A percentile compares a stretch with the other conserved stretches of the same genome.
phyloP scores from a whole-genome alignment of 1,140 invertebrate genomes.

The Plectus sambesii region DNA sequence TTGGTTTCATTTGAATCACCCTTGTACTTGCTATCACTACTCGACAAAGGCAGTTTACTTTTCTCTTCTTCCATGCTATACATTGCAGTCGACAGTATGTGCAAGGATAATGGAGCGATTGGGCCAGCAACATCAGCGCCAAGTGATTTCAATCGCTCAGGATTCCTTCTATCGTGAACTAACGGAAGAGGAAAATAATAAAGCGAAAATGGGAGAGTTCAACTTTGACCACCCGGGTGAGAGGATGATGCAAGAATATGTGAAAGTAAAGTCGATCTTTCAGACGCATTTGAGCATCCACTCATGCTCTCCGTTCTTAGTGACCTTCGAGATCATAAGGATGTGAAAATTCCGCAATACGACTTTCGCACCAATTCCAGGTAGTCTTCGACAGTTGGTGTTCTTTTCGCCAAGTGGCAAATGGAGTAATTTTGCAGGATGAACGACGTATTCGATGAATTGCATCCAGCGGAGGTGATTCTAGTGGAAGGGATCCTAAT shows the following conservation, averaged over 20 bases:
- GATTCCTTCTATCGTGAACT: constrained; percentile 88
- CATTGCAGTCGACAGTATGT: constrained; percentile 77
- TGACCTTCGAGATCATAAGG: constrained; percentile 67
- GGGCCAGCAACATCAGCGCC: constrained; percentile 71
- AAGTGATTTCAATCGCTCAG: constrained; percentile 85
- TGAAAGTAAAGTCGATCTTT: constrained; percentile 12
- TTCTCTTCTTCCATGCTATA: constrained; percentile 20
- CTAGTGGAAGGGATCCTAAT: constrained; percentile 94
- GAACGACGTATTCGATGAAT: constrained; percentile 59
- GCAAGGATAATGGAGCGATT: constrained; percentile 85
- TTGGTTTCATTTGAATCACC: no score
- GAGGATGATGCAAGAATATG: neutral
- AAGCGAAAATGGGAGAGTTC: constrained; percentile 77
- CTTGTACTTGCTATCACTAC: no score
- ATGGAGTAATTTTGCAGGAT: constrained; percentile 49
- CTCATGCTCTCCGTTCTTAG: constrained; percentile 65
- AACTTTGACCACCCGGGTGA: constrained; percentile 91
- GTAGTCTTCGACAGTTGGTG: constrained; percentile 51
- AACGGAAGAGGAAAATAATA: constrained; percentile 62
- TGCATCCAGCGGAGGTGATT: constrained; percentile 95
- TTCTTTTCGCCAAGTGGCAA: constrained; percentile 13
- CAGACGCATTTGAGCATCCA: constrained; percentile 74
- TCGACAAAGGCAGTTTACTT: constrained; percentile 11
- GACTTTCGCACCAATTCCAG: constrained; percentile 73
- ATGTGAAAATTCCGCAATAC: constrained; percentile 75